Evolutionary conservation across 2,888 invertebrate genomes (phyloP).

Genomic region (Drosophila trichaetosa): DNA sequence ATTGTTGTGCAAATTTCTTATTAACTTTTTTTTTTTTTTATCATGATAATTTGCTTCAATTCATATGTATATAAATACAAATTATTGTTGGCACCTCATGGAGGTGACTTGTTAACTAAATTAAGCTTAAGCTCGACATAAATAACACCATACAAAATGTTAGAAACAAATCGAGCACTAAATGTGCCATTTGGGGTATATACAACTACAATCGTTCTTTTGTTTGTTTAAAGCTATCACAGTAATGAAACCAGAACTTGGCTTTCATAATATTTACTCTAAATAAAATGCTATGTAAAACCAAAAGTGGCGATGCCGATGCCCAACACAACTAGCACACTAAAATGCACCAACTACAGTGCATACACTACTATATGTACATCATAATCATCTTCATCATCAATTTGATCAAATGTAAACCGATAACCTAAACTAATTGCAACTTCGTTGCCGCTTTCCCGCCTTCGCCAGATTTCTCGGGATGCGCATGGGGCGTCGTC

Average conservation of each 20-base stretch:
- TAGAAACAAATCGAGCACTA: conserved; percentile 32
- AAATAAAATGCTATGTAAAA: conserved; percentile 56
- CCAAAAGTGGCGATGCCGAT: conserved; percentile 52
- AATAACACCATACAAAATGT: conserved; percentile 47
- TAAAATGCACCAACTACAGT: conserved; percentile 11
- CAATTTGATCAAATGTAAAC: conserved; percentile 23
- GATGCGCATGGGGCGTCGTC: conserved; percentile 41
- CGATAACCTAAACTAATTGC: conserved; percentile 57
- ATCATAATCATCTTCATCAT: conserved; percentile 20
- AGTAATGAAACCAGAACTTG: conserved; percentile 52
- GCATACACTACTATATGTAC: conserved; percentile 19
- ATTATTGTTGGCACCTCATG: conserved; percentile 64
- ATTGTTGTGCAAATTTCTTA: conserved; percentile 50
- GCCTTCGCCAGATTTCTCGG: conserved; percentile 31
- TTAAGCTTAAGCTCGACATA: conserved; percentile 53
- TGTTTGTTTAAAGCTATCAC: conserved; percentile 63
- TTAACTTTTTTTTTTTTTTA: neutral
- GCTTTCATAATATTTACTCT: conserved; percentile 45
- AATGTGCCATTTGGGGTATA: conserved; percentile 20
- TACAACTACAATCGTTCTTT: conserved; percentile 38
- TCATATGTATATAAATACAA: conserved; percentile 54
- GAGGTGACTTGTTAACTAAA: conserved; percentile 55
- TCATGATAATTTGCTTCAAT: conserved; percentile 47
- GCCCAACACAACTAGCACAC: conserved; percentile 51
- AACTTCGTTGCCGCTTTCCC: conserved; percentile 26